Evolutionary conservation across 2,113 vertebrate species (phyloP).

Genomic region (Saccopteryx leptura): DNA sequence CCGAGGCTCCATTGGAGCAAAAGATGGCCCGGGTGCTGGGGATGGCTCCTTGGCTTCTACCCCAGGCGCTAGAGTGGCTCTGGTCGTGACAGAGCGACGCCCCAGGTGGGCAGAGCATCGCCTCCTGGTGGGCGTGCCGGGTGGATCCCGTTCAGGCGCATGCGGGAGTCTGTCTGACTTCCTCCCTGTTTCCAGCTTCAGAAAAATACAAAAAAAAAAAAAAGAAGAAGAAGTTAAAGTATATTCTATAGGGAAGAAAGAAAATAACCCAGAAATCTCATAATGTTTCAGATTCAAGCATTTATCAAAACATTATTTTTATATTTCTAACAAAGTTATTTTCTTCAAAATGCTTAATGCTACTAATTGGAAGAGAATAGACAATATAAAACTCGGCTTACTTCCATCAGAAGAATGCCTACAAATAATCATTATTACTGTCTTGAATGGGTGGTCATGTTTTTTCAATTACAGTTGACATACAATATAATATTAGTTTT

Average conservation of each 20-base stretch:
- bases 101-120: too few relatives aligned
- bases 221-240: neutral
- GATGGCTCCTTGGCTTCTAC: too few relatives aligned
- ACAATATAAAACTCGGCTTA: constrained; percentile 22
- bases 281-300: constrained; percentile 45
- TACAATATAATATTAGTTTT: neutral
- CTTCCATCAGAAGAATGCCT: constrained; percentile 18
- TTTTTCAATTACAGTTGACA: neutral
- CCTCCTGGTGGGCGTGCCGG: too few relatives aligned
- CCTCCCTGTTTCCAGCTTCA: too few relatives aligned
- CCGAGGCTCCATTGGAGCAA: too few relatives aligned
- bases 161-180: too few relatives aligned
- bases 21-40: too few relatives aligned
- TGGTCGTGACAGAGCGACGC: too few relatives aligned
- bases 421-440: neutral
- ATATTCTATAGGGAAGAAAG: neutral
- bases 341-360: constrained; percentile 19
- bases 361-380: neutral
- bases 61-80: too few relatives aligned
- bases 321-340: constrained; percentile 34
- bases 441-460: neutral
- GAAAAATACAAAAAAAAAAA: too few relatives aligned
- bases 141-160: too few relatives aligned
- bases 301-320: constrained; percentile 20
- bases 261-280: constrained; percentile 40